Conservation (phyloP, 2,888 invertebrate species). For the Tethea ocularis region DNA sequence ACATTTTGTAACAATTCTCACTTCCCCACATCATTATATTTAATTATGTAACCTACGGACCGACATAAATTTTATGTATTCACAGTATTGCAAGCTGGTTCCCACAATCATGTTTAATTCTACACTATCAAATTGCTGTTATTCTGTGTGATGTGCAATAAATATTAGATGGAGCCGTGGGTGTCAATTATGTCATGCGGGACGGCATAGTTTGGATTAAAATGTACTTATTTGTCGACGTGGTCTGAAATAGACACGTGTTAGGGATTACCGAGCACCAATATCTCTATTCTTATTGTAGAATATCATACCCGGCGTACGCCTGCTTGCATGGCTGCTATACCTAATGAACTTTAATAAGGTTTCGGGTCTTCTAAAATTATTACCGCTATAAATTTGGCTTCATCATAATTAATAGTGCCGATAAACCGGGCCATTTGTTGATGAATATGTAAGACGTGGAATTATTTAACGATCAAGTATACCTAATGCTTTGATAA, state of each 20-base stretch:
- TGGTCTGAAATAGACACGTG: constrained; percentile 78
- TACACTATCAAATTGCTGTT: constrained; percentile 66
- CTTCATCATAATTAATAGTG: constrained; percentile 58
- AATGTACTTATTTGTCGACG: constrained; percentile 74
- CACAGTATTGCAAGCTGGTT: constrained; percentile 43
- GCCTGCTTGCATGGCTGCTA: constrained; percentile 16
- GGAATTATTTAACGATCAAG: constrained; percentile 27
- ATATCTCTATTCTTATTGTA: constrained; percentile 40
- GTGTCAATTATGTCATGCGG: constrained; percentile 67
- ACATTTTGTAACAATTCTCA: not conserved
- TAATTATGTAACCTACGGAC: constrained; percentile 46
- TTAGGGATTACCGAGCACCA: constrained; percentile 60
- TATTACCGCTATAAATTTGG: constrained; percentile 66
- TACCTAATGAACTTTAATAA: constrained; percentile 61
- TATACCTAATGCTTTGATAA: not conserved
- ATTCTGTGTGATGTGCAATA: constrained; percentile 69
- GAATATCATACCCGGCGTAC: constrained; percentile 15
- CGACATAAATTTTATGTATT: constrained; percentile 53
- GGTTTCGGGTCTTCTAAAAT: constrained; percentile 56
- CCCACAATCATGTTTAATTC: constrained; percentile 61
- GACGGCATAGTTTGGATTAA: constrained; percentile 64
- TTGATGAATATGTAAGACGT: constrained; percentile 51
- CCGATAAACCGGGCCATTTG: constrained; percentile 47
- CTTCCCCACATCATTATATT: constrained; percentile 21
- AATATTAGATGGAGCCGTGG: constrained; percentile 74